Evolutionary conservation across 2,797 vertebrate genomes (phyloP), one percentile per base, ranked within the genome.

Genomic region (Acipenser transmontanus): DNA sequence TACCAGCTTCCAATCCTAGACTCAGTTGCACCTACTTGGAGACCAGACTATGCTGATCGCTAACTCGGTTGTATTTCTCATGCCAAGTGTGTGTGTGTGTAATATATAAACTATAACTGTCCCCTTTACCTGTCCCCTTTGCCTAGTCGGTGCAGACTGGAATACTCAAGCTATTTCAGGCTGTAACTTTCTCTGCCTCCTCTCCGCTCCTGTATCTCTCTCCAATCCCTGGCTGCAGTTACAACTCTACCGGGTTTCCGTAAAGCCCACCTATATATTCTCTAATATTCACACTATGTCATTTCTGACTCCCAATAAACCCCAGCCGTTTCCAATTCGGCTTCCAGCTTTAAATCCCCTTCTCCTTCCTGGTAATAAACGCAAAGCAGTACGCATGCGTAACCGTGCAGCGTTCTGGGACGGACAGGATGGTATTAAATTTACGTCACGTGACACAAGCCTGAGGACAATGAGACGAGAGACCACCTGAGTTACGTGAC

Each of bases 361-460:
- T 56, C 64, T 57, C 63, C 69, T 72, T 74, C 68, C 70, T 74
- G 73, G 68, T 68, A 50, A 60, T 17, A 54, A 49, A 70, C 68
- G 50, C 60, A 84, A 84, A 78, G 80, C 82, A 78, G 76, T 51
- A 72, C 84, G 84, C 80, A 6, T 80, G 83, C 79, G 84, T 80
- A 20, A 34, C 34, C 50, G 62, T 54, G 62, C 56, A 47, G 70
- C 49, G 60, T 62, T 57, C 54, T 62, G 54, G 10, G 59, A 8
- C 7, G 9, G 49, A 61, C 7, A 67, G 65, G 73, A 70, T 74
- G 72, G 75, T 77, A 74, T 70, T 74, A 62, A 17, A 11, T 61
- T 82, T 84, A 64, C n/a, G 1, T 66, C 14, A 68, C 78, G 70
- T 83, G 73, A 68, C 66, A 66, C 34, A 34, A 48, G 34, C 50